These are phyloP conservation scores for Zootoca vivipara DNA, from an alignment of 2,113 vertebrate species.

Conservation along the genomic window DNA sequence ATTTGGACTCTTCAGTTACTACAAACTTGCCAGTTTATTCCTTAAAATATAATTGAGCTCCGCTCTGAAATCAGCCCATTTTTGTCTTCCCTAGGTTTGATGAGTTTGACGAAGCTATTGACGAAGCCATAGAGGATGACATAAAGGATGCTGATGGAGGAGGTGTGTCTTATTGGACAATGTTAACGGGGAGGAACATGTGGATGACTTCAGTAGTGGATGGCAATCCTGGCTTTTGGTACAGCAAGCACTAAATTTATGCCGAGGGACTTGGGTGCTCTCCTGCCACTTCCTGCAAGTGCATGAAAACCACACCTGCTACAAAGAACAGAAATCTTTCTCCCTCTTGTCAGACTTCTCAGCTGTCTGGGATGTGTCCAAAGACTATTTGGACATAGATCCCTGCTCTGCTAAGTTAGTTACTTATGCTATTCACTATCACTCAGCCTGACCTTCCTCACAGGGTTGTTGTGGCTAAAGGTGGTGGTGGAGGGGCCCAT, in stretches of 20 bases:
- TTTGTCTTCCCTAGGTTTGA: constrained; percentile 85
- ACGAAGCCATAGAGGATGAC: constrained; percentile 97
- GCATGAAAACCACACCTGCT: neutral
- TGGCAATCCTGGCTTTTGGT: neutral
- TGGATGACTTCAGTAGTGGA: neutral
- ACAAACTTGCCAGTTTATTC: neutral
- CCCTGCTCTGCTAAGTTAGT: too few relatives aligned
- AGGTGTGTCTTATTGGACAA: constrained; percentile 70
- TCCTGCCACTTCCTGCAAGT: neutral
- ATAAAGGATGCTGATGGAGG: constrained; percentile 87
- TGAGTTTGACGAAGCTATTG: constrained; percentile 98
- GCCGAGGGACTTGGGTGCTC: neutral
- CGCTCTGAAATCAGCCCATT: neutral
- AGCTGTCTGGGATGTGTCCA: neutral
- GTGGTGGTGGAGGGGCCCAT: neutral
- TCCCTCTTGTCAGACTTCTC: too few relatives aligned
- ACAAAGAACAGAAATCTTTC: neutral
- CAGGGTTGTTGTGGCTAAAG: neutral
- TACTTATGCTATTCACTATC: neutral
- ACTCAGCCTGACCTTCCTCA: neutral
- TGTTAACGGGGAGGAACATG: neutral
- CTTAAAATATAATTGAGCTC: neutral
- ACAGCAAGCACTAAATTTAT: neutral
- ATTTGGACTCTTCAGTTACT: neutral
- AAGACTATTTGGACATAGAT: too few relatives aligned